Percentiles rank a stretch among this genome's conserved stretches.
These are phyloP conservation scores for Malacoctenus gilli DNA, from an alignment of 2,797 vertebrate species.

Conservation along the genomic window DNA sequence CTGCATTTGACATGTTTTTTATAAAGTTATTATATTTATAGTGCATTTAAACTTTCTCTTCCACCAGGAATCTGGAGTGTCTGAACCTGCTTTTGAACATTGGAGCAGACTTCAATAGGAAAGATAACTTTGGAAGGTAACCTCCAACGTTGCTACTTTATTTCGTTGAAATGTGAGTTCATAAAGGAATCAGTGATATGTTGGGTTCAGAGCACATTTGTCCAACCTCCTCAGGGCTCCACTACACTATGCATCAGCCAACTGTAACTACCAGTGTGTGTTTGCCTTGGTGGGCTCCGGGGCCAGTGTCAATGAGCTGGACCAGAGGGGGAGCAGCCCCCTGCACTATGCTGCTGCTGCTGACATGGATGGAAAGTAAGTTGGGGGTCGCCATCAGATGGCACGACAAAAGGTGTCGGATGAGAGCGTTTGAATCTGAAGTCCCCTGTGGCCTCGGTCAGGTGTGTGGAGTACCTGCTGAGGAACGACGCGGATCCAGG, in stretches of 20 bases:
- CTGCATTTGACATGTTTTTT: too few species aligned
- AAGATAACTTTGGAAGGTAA: constrained; percentile 95
- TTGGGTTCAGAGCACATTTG: not conserved
- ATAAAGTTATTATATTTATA: too few species aligned
- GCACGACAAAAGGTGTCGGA: not conserved
- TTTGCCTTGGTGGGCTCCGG: constrained; percentile 97
- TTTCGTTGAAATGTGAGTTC: too few species aligned
- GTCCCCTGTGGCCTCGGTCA: constrained; percentile 48
- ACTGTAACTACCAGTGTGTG: constrained; percentile 98
- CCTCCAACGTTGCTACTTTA: not conserved
- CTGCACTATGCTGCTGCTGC: constrained; percentile 95
- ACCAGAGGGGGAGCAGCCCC: constrained; percentile 92
- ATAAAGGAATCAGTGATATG: not conserved
- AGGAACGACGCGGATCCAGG: constrained; percentile 94
- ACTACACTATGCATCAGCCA: constrained; percentile 96
- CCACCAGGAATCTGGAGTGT: constrained; percentile 93
- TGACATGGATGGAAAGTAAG: constrained; percentile 96
- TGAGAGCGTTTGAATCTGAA: not conserved
- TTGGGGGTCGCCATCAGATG: constrained; percentile 8
- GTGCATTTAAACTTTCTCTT: constrained; percentile 31
- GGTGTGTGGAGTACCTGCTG: constrained; percentile 96
- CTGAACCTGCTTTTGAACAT: constrained; percentile 95
- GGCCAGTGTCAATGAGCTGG: constrained; percentile 92
- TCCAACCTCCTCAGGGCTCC: constrained; percentile 82
- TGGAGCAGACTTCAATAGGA: constrained; percentile 95